These are phyloP conservation scores for Dissostichus mawsoni DNA, from an alignment of 2,113 vertebrate species.

Conservation along the genomic window DNA sequence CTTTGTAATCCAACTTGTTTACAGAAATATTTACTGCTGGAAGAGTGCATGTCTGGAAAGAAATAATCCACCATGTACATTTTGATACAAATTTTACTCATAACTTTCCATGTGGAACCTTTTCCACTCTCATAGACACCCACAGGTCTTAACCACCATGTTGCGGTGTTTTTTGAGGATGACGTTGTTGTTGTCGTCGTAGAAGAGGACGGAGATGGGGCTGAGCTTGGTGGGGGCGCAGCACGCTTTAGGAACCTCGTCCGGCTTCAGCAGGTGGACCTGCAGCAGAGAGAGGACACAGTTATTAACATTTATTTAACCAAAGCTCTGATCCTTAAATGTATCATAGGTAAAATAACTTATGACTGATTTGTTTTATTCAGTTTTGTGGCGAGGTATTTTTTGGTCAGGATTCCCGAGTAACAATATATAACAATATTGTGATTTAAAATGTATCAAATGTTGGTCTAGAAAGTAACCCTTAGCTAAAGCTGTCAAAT, in stretches of 20 bases:
- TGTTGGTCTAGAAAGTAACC: no score
- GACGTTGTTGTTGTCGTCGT: conserved; percentile 96
- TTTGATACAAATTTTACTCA: neutral
- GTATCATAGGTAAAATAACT: no score
- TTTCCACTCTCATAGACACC: conserved; percentile 86
- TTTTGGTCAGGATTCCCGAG: no score
- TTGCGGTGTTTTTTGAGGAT: conserved; percentile 97
- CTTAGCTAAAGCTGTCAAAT: no score
- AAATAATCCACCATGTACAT: neutral
- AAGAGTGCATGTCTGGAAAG: neutral
- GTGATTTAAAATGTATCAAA: no score
- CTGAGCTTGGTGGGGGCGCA: conserved; percentile 96
- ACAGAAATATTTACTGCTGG: neutral
- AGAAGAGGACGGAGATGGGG: conserved; percentile 95
- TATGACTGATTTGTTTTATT: no score
- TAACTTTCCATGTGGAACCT: neutral
- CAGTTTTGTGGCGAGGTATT: no score
- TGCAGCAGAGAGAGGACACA: conserved; percentile 45
- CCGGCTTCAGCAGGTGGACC: conserved; percentile 95
- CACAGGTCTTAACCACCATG: conserved; percentile 98
- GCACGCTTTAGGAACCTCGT: conserved; percentile 93
- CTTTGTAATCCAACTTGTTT: neutral
- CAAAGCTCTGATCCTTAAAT: neutral
- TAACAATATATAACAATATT: no score
- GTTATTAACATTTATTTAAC: neutral